Percentiles rank a stretch among this genome's conserved stretches.
These are phyloP conservation scores for Sinocyclocheilus grahami DNA, from an alignment of 2,113 vertebrate species.

Conservation along the genomic window DNA sequence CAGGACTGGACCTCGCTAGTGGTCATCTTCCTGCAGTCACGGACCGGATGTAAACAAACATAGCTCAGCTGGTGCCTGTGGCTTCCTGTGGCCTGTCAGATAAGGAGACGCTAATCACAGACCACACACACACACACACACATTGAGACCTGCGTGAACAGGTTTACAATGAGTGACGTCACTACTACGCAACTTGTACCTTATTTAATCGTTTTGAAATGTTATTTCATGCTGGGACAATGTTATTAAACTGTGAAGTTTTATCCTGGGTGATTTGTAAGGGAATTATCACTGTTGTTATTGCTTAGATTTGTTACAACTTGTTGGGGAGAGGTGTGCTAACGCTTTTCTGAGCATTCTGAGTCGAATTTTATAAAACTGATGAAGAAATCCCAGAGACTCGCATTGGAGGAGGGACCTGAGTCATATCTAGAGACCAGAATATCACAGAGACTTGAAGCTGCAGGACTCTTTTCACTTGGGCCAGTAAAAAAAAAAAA, in stretches of 20 bases:
- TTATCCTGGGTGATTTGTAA: neutral
- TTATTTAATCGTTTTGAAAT: neutral
- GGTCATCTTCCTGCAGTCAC: constrained; percentile 31
- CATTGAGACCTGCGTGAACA: too few relatives aligned
- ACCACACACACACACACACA: neutral
- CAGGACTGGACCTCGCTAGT: neutral
- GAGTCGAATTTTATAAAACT: neutral
- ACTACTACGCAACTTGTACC: neutral
- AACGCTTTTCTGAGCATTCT: neutral
- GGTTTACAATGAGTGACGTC: neutral
- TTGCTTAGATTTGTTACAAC: neutral
- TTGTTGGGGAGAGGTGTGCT: neutral
- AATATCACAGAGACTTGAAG: too few relatives aligned
- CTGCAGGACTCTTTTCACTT: too few relatives aligned
- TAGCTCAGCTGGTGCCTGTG: constrained; percentile 65
- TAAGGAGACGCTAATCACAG: neutral
- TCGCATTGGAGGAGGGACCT: neutral
- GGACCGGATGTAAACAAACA: constrained; percentile 67
- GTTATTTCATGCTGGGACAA: too few relatives aligned
- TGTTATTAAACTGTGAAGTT: neutral
- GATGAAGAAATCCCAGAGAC: neutral
- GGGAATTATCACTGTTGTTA: neutral
- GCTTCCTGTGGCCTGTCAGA: constrained; percentile 50
- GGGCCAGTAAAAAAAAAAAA: too few relatives aligned
- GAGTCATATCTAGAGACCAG: too few relatives aligned